phyloP scores from a whole-genome alignment of 1,140 invertebrate genomes.

The Marisa cornuarietis region DNA sequence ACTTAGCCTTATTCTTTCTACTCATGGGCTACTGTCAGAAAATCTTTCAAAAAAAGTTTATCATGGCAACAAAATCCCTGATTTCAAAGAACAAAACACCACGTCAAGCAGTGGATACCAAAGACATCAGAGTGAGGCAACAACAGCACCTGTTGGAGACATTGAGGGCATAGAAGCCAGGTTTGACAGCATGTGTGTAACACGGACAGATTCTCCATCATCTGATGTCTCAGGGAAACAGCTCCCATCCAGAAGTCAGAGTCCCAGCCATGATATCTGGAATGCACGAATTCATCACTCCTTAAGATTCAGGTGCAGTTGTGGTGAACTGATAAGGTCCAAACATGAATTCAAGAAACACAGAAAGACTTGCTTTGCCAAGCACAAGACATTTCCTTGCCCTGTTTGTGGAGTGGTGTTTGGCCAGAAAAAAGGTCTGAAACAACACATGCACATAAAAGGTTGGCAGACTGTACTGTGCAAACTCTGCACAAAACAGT shows the following conservation, averaged over 20 bases:
- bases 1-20: too few species aligned
- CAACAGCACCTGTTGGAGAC: background rate
- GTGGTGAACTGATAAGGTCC: background rate
- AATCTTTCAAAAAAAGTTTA: too few species aligned
- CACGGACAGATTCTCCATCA: background rate
- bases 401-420: conserved; percentile 5
- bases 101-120: too few species aligned
- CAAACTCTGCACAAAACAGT: background rate
- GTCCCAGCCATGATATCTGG: background rate
- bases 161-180: background rate
- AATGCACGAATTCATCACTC: background rate
- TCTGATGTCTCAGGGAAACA: background rate
- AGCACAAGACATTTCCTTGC: conserved; percentile 15
- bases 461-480: background rate
- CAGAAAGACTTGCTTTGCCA: background rate
- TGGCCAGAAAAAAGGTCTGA: conserved; percentile 5
- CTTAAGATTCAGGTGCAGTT: conserved; percentile 3
- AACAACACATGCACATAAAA: conserved; percentile 4
- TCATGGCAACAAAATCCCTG: too few species aligned
- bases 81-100: too few species aligned
- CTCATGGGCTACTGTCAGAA: too few species aligned
- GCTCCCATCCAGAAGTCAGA: background rate
- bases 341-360: conserved; percentile 19
- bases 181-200: background rate
- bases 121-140: too few species aligned